Evolutionary conservation across 2,888 invertebrate species (phyloP), one percentile per base, ranked within the genome.

Genomic region (Hololepta plana): DNA sequence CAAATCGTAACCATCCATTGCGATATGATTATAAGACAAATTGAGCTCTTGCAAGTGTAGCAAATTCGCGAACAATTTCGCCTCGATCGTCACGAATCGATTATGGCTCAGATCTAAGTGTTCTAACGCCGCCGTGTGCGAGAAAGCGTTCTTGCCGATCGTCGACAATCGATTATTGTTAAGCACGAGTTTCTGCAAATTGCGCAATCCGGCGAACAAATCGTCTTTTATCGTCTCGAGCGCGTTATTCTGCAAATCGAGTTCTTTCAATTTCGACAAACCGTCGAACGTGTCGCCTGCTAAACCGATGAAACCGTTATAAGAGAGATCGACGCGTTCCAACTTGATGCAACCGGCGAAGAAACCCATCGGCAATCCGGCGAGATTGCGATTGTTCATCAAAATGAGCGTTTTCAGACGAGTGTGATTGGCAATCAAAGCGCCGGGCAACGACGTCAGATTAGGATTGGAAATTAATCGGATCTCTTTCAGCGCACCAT

Each of bases 281-380:
- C 20, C 19, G 3, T 14, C 12, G 12, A 28, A 27, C 5, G 20
- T 9, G 12, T 30, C 23, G n/a, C n/a, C n/a, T n/a, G n/a, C n/a
- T n/a, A n/a, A n/a, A n/a, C n/a, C 64, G 13, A 57, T 62, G 29
- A 82, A 53, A 37, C 65, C 62, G 45, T 79, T 81, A 39, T 65
- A 62, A 68, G 72, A 72, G 15, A 81, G 46, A 38, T 73, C 72
- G 25, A 82, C 52, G 24, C 66, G 59, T 28, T 55, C 52, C 31
- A 80, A 47, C 37, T 63, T 60, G 27, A 56, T 58, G 38, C 72
- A 57, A 46, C 67, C 64, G 15, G 60, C 55, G 46, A 80, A 77
- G 28, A 70, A 52, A 29, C 61, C 64, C 2, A 12, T 4, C 6
- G 60, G 55, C 40, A 80, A 55, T 39, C 59, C 53, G 23, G 59